Evolutionary conservation across 92 coral and sea anemone genomes (phyloP).

Genomic region (Phenganax stokvisi): DNA sequence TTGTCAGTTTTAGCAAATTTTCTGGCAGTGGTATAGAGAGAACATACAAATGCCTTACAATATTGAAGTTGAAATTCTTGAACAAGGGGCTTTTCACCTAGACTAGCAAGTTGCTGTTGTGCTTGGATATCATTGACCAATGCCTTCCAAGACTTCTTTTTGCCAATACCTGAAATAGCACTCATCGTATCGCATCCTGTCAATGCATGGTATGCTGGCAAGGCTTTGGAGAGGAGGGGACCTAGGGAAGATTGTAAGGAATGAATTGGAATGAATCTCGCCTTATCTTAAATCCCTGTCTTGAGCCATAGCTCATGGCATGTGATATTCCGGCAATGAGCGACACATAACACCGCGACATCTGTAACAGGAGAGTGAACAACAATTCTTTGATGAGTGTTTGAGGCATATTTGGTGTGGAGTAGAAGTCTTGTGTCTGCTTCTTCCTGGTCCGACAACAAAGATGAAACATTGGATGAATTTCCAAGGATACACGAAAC

Average conservation of each 20-base stretch:
- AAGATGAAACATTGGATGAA: constrained; percentile 9
- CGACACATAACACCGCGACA: constrained; percentile 49
- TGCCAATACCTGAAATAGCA: constrained; percentile 51
- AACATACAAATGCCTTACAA: constrained; percentile 42
- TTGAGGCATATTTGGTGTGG: constrained; percentile 30
- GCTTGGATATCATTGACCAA: constrained; percentile 42
- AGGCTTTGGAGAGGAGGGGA: constrained; percentile 48
- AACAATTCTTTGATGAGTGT: constrained; percentile 42
- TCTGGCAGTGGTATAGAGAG: constrained; percentile 40
- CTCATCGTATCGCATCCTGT: constrained; percentile 50
- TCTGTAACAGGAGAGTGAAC: constrained; percentile 56
- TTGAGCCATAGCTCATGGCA: constrained; percentile 57
- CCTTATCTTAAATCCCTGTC: constrained; percentile 54
- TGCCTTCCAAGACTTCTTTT: constrained; percentile 60
- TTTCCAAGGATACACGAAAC: constrained; percentile 37
- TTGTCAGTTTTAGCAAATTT: constrained; percentile 53
- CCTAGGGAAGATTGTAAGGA: constrained; percentile 44
- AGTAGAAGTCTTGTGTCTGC: constrained; percentile 61
- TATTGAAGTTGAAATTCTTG: constrained; percentile 13
- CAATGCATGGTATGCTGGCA: constrained; percentile 52
- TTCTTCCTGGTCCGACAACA: constrained; percentile 56
- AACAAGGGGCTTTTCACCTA: constrained; percentile 42
- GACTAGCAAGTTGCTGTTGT: constrained; percentile 40
- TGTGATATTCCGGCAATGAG: constrained; percentile 19
- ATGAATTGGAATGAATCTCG: constrained; percentile 51